Conservation (phyloP, 2,888 invertebrate species). For the Halictus ligatus region DNA sequence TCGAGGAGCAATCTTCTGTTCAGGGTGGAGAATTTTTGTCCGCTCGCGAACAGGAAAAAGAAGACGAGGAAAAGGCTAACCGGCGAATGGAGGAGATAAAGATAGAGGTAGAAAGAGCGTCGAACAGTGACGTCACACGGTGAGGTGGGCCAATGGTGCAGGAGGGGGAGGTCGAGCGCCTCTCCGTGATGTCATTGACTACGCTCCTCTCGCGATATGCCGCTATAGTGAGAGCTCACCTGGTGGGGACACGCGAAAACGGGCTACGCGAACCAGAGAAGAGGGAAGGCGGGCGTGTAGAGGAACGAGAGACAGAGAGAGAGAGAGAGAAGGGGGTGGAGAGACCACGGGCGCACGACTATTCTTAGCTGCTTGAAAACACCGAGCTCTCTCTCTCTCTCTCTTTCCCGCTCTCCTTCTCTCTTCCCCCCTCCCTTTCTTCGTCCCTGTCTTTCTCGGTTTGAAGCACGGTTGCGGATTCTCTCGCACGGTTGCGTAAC, state of each 20-base stretch:
- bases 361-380: constrained; percentile 68
- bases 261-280: constrained; percentile 39
- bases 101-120: constrained; percentile 38
- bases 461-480: not conserved
- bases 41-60: not conserved
- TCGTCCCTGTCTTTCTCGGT: not conserved
- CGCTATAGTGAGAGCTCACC: not conserved
- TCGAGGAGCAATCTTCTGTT: not conserved
- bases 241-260: constrained; percentile 27
- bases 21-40: not conserved
- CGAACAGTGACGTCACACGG: constrained; percentile 61
- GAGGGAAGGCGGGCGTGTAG: constrained; percentile 51
- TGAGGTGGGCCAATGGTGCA: constrained; percentile 39
- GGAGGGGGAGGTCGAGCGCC: constrained; percentile 49
- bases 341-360: constrained; percentile 53
- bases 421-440: not conserved
- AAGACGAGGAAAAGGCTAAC: not conserved
- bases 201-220: constrained; percentile 27
- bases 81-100: not conserved
- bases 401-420: not conserved
- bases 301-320: constrained; percentile 27
- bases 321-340: constrained; percentile 60
- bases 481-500: constrained; percentile 63
- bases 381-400: constrained; percentile 17
- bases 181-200: constrained; percentile 69